Conservation (phyloP, 2,888 invertebrate genomes). For the Electrophaes corylata region DNA sequence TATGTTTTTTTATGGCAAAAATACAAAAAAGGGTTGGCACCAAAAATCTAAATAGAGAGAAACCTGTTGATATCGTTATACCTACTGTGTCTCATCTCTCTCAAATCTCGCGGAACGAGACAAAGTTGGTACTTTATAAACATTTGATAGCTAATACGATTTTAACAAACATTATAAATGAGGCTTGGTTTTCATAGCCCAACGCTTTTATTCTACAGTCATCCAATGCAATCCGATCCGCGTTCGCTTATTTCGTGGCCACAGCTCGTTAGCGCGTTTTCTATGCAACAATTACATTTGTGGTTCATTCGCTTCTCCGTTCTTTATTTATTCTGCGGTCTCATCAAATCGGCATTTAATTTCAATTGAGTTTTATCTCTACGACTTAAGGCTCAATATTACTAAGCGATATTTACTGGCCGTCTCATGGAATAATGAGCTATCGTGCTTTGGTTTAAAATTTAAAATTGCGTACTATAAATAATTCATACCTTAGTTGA, state of each 20-base stretch:
- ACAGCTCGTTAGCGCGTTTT: constrained; percentile 62
- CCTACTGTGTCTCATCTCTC: no score
- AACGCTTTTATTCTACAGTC: not conserved
- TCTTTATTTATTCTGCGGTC: constrained; percentile 37
- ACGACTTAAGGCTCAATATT: constrained; percentile 11
- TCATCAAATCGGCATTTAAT: constrained; percentile 5
- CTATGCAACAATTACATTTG: constrained; percentile 63
- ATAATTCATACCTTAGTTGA: not conserved
- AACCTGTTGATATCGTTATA: no score
- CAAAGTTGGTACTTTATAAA: no score
- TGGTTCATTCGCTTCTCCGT: constrained; percentile 26
- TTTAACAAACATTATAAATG: not conserved
- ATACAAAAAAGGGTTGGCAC: no score
- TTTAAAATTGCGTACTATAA: not conserved
- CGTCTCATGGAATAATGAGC: constrained; percentile 1
- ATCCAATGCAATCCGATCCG: not conserved
- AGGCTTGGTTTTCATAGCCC: constrained; percentile 4
- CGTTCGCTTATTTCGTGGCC: constrained; percentile 21
- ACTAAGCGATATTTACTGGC: not conserved
- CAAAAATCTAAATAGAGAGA: no score
- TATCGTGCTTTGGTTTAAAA: not conserved
- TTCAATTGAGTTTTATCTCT: constrained; percentile 7
- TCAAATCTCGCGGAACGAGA: no score
- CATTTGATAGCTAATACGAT: no score
- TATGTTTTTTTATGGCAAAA: no score